Evolutionary conservation across 2,797 vertebrate genomes (phyloP).

Genomic region (Kryptolebias ocellatus): DNA sequence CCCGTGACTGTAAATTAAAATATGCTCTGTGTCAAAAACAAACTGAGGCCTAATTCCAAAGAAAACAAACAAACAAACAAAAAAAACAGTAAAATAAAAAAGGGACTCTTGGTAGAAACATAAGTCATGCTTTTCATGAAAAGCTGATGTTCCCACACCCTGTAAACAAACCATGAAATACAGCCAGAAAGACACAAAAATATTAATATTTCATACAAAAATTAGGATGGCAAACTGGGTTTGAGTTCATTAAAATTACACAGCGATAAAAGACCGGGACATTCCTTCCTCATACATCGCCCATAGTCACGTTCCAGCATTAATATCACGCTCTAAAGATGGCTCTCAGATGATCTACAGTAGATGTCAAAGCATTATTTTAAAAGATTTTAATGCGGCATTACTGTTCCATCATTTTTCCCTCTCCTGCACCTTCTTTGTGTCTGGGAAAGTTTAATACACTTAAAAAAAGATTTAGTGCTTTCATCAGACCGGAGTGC

Average conservation of each 20-base stretch:
- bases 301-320: background rate
- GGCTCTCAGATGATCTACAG: background rate
- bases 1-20: no score
- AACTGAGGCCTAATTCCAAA: no score
- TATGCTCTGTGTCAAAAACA: no score
- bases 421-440: slow-evolving; percentile 7
- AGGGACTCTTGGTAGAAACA: slow-evolving; percentile 4
- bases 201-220: no score
- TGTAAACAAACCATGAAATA: slow-evolving; percentile 51
- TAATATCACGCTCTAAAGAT: background rate
- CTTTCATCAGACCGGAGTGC: slow-evolving; percentile 49
- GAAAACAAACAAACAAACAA: background rate
- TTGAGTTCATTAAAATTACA: no score
- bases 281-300: no score
- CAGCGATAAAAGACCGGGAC: no score
- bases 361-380: slow-evolving; percentile 6
- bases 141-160: slow-evolving; percentile 49
- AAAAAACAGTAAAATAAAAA: slow-evolving; percentile 21
- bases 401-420: slow-evolving; percentile 12
- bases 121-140: slow-evolving; percentile 3
- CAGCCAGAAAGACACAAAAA: background rate
- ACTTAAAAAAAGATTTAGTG: slow-evolving; percentile 34
- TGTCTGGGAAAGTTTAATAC: slow-evolving; percentile 19
- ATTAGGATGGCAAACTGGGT: no score
- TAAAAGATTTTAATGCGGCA: slow-evolving; percentile 4